Conservation (phyloP, 2,888 invertebrate species). For the Pristionchus arcanus region DNA sequence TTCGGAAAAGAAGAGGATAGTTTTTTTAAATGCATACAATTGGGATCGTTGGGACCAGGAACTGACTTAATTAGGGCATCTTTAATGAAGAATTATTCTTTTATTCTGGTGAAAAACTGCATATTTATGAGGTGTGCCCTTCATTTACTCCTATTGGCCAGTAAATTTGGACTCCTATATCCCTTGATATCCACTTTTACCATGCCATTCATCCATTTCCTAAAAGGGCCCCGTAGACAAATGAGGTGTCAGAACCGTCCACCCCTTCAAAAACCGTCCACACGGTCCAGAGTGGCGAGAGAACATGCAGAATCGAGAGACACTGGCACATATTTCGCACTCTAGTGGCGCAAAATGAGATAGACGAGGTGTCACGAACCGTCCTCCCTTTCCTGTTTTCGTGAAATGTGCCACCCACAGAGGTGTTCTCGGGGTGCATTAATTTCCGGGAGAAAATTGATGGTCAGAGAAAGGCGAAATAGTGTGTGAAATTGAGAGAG, state of each 20-base stretch:
- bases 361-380: not conserved
- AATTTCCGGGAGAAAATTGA: not conserved
- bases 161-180: not conserved
- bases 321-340: not conserved
- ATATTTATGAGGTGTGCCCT: not conserved
- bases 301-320: not conserved
- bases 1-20: not conserved
- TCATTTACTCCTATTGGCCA: not conserved
- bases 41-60: no score
- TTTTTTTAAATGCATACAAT: not conserved
- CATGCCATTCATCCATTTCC: not conserved
- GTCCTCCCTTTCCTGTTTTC: not conserved
- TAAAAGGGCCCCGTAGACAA: not conserved
- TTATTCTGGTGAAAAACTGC: no score
- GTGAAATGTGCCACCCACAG: conserved; percentile 15
- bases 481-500: not conserved
- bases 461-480: not conserved
- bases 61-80: no score
- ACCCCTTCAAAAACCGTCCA: no score
- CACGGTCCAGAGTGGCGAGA: not conserved
- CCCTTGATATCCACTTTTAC: not conserved
- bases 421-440: not conserved
- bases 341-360: not conserved
- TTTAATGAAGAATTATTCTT: no score
- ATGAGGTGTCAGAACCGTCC: not conserved